Conservation (phyloP, 2,113 vertebrate species). For the Chascanopsetta lugubris region DNA sequence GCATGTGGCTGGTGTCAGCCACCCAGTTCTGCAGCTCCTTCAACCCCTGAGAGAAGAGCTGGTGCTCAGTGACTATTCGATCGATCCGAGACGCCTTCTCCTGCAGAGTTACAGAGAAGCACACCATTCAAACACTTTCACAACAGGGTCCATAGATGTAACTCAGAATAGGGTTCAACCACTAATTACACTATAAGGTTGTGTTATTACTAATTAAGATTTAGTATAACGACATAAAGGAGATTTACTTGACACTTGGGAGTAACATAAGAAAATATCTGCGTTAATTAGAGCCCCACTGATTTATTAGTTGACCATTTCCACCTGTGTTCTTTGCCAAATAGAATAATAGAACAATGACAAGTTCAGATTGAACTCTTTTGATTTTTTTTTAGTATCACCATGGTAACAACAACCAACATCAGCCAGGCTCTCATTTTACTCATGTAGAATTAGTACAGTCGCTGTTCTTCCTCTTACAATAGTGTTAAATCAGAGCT, state of each 20-base stretch:
- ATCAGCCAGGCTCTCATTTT: not conserved
- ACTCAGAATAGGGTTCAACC: not conserved
- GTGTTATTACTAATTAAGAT: not conserved
- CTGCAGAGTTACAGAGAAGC: constrained; percentile 68
- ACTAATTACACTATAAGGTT: not conserved
- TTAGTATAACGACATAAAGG: constrained; percentile 8
- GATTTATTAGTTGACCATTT: too few species aligned
- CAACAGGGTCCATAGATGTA: not conserved
- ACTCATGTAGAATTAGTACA: too few species aligned
- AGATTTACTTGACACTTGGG: not conserved
- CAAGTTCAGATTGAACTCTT: too few species aligned
- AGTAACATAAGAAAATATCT: constrained; percentile 35
- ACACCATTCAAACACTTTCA: constrained; percentile 1
- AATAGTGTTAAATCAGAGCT: constrained; percentile 21
- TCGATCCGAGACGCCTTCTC: constrained; percentile 93
- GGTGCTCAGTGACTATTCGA: constrained; percentile 90
- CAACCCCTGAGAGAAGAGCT: constrained; percentile 87
- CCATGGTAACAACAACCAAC: not conserved
- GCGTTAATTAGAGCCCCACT: constrained; percentile 2
- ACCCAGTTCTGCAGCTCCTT: constrained; percentile 95
- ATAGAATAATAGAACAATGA: too few species aligned
- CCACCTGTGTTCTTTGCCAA: too few species aligned
- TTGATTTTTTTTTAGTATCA: not conserved
- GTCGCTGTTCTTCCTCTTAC: too few species aligned
- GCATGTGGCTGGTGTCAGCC: constrained; percentile 87